Conservation (phyloP, 2,797 vertebrate species). For the Morelia viridis region DNA sequence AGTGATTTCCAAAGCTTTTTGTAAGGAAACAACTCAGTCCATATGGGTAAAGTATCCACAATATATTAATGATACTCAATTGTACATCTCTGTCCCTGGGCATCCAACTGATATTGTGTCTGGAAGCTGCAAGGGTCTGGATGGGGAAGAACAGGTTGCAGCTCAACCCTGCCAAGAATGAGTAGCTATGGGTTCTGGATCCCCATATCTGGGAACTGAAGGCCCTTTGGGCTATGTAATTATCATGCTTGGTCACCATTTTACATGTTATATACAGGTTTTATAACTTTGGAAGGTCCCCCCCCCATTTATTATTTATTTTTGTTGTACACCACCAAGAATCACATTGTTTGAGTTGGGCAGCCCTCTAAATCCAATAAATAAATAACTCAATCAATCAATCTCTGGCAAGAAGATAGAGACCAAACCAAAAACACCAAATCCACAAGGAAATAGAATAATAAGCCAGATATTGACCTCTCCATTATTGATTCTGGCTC, state of each 20-base stretch:
- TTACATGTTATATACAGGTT: background rate
- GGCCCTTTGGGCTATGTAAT: background rate
- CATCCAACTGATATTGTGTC: background rate
- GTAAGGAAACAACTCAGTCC: background rate
- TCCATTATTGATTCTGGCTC: background rate
- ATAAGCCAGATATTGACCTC: background rate
- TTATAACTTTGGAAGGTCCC: background rate
- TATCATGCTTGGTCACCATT: background rate
- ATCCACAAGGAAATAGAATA: background rate
- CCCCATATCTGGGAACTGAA: background rate
- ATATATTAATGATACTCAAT: background rate
- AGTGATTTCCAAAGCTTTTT: background rate
- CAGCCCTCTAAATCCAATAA: background rate
- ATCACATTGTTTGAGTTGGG: background rate
- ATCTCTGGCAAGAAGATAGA: background rate
- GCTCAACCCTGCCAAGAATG: background rate
- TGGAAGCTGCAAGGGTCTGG: background rate
- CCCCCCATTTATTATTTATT: background rate
- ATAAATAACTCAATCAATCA: background rate
- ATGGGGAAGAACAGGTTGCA: background rate
- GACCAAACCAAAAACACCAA: background rate
- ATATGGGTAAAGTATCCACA: background rate
- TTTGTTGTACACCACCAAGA: background rate
- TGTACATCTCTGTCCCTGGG: background rate
- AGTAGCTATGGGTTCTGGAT: background rate